Evolutionary conservation across 2,113 vertebrate species (phyloP).

Genomic region (Abramis brama): DNA sequence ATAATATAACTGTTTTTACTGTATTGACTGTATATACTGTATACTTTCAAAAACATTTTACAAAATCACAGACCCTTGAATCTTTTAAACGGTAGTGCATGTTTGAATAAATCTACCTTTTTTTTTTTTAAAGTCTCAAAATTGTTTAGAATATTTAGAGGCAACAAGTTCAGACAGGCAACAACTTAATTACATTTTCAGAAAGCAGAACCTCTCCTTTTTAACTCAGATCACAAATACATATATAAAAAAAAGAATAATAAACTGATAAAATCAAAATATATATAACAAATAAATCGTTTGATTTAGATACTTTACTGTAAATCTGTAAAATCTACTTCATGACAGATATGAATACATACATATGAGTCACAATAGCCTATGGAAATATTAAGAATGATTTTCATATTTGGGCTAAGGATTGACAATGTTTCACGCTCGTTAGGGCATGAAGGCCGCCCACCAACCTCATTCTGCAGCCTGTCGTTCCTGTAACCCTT

Average conservation of each 20-base stretch:
- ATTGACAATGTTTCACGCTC: neutral
- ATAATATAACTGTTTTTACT: neutral
- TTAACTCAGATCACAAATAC: neutral
- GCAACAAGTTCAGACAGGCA: no score
- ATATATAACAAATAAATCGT: neutral
- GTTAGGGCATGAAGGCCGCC: constrained; percentile 1
- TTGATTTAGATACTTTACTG: neutral
- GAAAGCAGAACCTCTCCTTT: neutral
- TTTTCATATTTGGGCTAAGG: neutral
- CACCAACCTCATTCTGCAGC: constrained; percentile 13
- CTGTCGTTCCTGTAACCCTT: constrained; percentile 10
- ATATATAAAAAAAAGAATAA: neutral
- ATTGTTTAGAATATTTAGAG: neutral
- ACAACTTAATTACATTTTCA: neutral
- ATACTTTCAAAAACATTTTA: no score
- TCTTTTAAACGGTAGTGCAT: neutral
- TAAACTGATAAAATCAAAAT: neutral
- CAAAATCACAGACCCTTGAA: neutral
- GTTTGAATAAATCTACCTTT: neutral
- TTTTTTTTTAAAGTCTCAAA: neutral
- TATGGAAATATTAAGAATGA: neutral
- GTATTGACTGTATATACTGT: no score
- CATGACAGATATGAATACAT: neutral
- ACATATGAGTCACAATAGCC: neutral
- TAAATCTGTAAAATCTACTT: neutral